phyloP scores from a whole-genome alignment of 2,797 vertebrate species.

The Anguilla anguilla region DNA sequence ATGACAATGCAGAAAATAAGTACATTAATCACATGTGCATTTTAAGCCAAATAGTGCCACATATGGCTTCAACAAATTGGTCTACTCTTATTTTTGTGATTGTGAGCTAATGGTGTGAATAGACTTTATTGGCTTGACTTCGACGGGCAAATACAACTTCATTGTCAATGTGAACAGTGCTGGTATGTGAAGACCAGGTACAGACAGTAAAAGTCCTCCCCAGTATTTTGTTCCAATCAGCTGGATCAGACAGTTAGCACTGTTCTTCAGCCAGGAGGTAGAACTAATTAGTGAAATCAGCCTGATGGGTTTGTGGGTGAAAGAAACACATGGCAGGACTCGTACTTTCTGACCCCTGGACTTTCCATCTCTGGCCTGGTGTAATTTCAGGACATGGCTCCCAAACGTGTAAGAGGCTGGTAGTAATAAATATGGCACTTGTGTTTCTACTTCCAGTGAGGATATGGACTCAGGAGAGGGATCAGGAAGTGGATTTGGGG shows the following conservation, averaged over 20 bases:
- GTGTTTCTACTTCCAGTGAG: not conserved
- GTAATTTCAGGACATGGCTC: not conserved
- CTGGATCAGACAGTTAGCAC: too few relatives aligned
- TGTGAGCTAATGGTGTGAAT: not conserved
- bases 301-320: too few relatives aligned
- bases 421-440: not conserved
- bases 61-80: not conserved
- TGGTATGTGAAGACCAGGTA: not conserved
- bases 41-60: not conserved
- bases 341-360: too few relatives aligned
- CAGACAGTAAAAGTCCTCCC: too few relatives aligned
- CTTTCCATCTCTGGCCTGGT: not conserved
- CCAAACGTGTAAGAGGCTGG: not conserved
- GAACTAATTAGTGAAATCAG: too few relatives aligned
- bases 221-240: too few relatives aligned
- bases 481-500: not conserved
- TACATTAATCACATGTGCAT: not conserved
- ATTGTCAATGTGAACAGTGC: not conserved
- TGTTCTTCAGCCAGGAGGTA: too few relatives aligned
- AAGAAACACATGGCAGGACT: too few relatives aligned
- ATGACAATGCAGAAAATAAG: not conserved
- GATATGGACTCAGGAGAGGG: not conserved
- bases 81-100: not conserved
- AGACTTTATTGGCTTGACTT: not conserved
- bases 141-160: not conserved